These are phyloP conservation scores for Antechinus stuartii DNA, from an alignment of 2,113 vertebrate genomes.

Conservation along the genomic window DNA sequence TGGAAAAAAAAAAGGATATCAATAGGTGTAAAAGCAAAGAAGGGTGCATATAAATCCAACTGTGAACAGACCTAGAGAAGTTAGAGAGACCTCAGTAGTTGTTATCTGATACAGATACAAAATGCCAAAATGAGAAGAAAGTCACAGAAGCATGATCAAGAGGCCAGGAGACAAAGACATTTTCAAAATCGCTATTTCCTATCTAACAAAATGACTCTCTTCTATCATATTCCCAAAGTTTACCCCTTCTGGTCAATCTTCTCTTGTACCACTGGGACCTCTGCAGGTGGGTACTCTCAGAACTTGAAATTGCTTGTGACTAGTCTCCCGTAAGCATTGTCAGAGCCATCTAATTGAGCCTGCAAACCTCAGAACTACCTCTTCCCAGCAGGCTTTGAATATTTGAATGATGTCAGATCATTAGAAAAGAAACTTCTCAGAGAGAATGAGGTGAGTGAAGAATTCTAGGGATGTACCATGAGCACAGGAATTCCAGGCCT, in stretches of 20 bases:
- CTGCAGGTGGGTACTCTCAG: neutral
- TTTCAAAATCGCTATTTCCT: conserved; percentile 6
- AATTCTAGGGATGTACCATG: neutral
- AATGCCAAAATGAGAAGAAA: conserved; percentile 26
- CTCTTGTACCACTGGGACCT: neutral
- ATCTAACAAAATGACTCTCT: conserved; percentile 49
- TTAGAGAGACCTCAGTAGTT: neutral
- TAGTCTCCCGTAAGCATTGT: neutral
- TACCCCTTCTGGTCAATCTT: neutral
- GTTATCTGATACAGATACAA: conserved; percentile 13
- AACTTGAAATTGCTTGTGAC: neutral
- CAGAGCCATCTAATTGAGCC: conserved; percentile 19
- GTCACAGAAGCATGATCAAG: conserved; percentile 10
- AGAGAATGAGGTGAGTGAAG: neutral
- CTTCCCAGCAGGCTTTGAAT: conserved; percentile 3
- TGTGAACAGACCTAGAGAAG: conserved; percentile 20
- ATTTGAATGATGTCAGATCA: neutral
- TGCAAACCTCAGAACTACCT: neutral
- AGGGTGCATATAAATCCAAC: conserved; percentile 23
- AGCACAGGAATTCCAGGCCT: neutral
- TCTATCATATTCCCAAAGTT: conserved; percentile 27
- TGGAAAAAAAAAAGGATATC: conserved; percentile 25
- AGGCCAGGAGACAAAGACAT: neutral
- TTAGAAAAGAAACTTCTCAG: neutral
- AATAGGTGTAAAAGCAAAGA: conserved; percentile 19